Base-by-base conservation (phyloP, 2,113 vertebrate species). In the Tichodroma muraria region DNA sequence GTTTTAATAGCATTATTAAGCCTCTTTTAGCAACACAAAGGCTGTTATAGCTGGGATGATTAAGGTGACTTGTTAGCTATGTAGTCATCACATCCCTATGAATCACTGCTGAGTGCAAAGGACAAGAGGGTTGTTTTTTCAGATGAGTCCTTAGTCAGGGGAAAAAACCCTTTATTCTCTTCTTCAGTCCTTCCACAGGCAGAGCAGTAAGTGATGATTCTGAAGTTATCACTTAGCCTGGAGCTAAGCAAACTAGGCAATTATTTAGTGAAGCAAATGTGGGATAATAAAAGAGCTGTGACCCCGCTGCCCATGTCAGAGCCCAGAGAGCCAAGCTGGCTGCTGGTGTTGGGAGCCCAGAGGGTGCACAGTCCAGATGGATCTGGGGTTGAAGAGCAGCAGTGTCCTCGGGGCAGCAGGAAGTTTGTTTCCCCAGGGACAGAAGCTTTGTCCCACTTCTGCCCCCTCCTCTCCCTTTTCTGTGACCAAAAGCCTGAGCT, bases 241-340 rank as follows among this genome's bases (percentile, higher is more conserved):
- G 53, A 88, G 57, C 80, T 63, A 80, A 78, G 15, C 42, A 70
- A 92, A 63, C 17, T 5, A 42, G 66, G 33, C 28, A 68, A 63
- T 85, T 80, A 79, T 33, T 63, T 54, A 64, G 25, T 33, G 33
- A 37, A 40, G 38, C 17, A 71, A 42, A 69, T 9, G 5, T 53
- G 33, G 23, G 38, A 54, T 33, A 14, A 18, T 57, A 31, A 53
- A 81, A 44, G 19, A 79, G 19, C 42, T 2, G 1, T 53, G n/a
- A 37, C 11, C 16, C 12, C 0, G 0, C 45, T 66, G 77, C 47
- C 59, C 5, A 0, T 27, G 24, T 66, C 56, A 57, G 45, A 93
- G 38, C 28, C 38, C 42, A 21, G 70, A 54, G 40, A 61, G 18
- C 20, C 56, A 27, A 47, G 42, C 52, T 80, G 63, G 23, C 54